Base-by-base conservation (phyloP, 2,797 vertebrate species). In the Percopsis omiscomaycus region DNA sequence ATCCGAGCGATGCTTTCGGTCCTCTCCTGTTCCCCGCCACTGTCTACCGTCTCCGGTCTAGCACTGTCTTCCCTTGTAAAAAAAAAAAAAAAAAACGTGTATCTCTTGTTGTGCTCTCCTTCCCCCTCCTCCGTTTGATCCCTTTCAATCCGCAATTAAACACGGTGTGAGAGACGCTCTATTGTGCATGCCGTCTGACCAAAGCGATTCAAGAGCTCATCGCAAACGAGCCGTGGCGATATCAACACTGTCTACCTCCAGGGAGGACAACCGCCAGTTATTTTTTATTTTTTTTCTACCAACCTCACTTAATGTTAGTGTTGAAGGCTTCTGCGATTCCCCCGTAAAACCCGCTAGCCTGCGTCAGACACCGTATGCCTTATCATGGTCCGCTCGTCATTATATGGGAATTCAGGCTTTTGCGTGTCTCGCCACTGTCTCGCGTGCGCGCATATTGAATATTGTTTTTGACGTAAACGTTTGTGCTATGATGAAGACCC, bases 1-100 rank as follows among this genome's bases (percentile, higher is more conserved):
- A 93, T 93, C 84, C 91, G 91, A 92, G 90, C 92, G 88, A 81
- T 30, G 80, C 84, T 69, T 80, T 85, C 88, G 80, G 72, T 80
- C 51, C 59, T 79, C 69, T 79, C 52, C 81, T 73, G 77, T 77
- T 73, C 70, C 81, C 84, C 78, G 77, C 86, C 85, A 83, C 84
- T 79, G 82, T 83, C 84, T 67, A 64, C 77, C 42, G 82, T 86
- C 83, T 86, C 79, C 55, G 68, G 74, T 72, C 78, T 53, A 42
- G 76, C 80, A 68, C 77, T 69, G 75, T 69, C 70, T 76, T 82
- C 75, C 77, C 72, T 66, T 63, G 60, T 73, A 82, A 57, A 69
- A 72, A 89, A 87, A 82, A 57, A 69, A 72, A 89, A 87, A 90
- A 87, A 87, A 91, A 90, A 84, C 84, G 81, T 81, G 78, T 87